Percentiles rank a stretch among this genome's conserved stretches.
phyloP scores from a whole-genome alignment of 37 sponge, comb jelly and placozoan genomes.

The Theonella swinhoei region DNA sequence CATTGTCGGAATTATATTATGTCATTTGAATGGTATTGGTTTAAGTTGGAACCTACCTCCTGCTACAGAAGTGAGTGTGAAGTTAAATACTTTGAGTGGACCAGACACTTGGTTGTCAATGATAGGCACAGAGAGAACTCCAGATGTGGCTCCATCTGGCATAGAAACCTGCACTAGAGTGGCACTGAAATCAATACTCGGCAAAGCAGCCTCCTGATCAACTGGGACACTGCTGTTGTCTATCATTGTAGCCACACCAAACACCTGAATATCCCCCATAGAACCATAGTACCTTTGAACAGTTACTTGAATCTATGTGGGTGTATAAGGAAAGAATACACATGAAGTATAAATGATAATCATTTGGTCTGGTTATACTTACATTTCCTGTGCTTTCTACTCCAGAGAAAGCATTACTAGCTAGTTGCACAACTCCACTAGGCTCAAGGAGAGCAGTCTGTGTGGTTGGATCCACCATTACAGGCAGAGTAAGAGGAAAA shows the following conservation, averaged over 20 bases:
- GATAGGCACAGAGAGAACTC: conserved; percentile 52
- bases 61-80: conserved; percentile 53
- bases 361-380: neutral
- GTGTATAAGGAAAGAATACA: neutral
- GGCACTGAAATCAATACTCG: conserved; percentile 41
- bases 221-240: conserved; percentile 9
- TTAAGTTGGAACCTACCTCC: too few relatives aligned
- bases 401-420: conserved; percentile 5
- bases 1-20: neutral
- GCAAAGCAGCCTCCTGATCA: conserved; percentile 35
- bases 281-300: conserved; percentile 78
- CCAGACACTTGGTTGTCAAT: conserved; percentile 37
- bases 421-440: conserved; percentile 68
- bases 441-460: conserved; percentile 67
- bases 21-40: neutral
- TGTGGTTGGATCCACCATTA: conserved; percentile 32
- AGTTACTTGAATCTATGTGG: conserved; percentile 16
- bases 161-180: conserved; percentile 29
- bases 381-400: conserved; percentile 31
- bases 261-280: conserved; percentile 59
- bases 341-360: neutral
- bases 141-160: conserved; percentile 55
- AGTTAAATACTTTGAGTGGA: conserved; percentile 60
- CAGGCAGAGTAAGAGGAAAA: conserved; percentile 20
- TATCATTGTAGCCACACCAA: conserved; percentile 47